Conservation (phyloP, 2,888 invertebrate species). For the Sisyra nigra region DNA sequence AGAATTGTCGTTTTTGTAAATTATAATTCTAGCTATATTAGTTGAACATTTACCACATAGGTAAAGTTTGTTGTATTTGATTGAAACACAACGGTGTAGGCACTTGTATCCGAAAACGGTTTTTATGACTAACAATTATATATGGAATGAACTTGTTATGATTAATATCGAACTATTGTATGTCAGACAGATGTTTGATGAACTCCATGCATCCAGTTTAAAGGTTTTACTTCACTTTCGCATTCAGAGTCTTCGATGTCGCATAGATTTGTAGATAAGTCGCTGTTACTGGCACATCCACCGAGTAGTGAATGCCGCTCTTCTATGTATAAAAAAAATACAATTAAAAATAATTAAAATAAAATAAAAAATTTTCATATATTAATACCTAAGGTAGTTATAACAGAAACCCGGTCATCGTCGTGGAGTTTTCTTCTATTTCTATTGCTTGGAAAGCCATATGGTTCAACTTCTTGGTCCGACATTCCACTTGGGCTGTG, state of each 20-base stretch:
- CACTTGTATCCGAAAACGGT: no score
- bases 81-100: no score
- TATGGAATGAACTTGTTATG: no score
- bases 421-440: constrained; percentile 31
- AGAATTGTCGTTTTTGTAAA: no score
- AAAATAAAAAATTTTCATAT: neutral
- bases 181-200: constrained; percentile 29
- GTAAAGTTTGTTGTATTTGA: no score
- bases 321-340: constrained; percentile 32
- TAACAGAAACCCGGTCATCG: constrained; percentile 49
- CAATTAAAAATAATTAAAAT: no score
- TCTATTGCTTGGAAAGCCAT: constrained; percentile 30
- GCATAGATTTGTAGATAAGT: constrained; percentile 74
- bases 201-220: constrained; percentile 23
- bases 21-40: no score
- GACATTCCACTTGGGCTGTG: constrained; percentile 28
- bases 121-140: no score
- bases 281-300: constrained; percentile 59
- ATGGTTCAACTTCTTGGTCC: constrained; percentile 28
- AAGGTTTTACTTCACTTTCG: constrained; percentile 34
- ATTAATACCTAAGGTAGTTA: constrained; percentile 42
- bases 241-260: constrained; percentile 83
- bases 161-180: neutral
- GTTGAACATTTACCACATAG: no score
- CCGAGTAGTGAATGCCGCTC: constrained; percentile 62